A percentile compares a stretch with the other conserved stretches of the same genome.
Conservation (phyloP, 2,888 invertebrate species). For the Leptinotarsa peninsularis region DNA sequence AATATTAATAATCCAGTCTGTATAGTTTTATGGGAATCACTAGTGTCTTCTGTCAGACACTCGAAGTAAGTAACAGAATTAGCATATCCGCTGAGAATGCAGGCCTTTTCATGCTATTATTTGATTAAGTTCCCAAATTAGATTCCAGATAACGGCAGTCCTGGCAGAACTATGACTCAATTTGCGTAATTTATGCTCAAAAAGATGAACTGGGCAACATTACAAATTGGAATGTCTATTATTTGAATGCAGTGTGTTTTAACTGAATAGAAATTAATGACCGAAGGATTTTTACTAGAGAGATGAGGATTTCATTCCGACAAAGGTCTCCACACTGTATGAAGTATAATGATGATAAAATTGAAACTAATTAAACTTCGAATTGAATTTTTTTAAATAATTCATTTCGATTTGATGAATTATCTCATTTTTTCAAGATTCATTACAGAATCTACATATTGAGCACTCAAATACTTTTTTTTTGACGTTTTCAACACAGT, state of each 20-base stretch:
- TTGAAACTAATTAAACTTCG: too few relatives aligned
- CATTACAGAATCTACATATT: too few relatives aligned
- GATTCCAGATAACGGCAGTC: constrained; percentile 26
- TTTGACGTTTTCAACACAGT: too few relatives aligned
- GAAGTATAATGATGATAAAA: too few relatives aligned
- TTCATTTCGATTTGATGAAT: too few relatives aligned
- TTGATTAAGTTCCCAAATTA: constrained; percentile 32
- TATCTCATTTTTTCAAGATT: too few relatives aligned
- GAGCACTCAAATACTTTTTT: too few relatives aligned
- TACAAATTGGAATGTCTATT: neutral
- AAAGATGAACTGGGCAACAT: constrained; percentile 31
- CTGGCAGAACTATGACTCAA: constrained; percentile 24
- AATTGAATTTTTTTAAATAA: too few relatives aligned
- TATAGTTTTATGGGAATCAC: neutral
- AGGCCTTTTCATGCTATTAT: constrained; percentile 20
- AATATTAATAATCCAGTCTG: neutral
- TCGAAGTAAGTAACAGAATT: neutral
- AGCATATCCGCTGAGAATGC: constrained; percentile 14
- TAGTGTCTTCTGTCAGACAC: neutral
- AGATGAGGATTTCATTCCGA: too few relatives aligned
- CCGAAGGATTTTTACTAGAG: too few relatives aligned
- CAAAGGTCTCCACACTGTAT: too few relatives aligned
- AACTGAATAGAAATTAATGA: neutral
- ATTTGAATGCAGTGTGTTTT: neutral
- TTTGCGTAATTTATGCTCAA: constrained; percentile 35